phyloP scores from a whole-genome alignment of 1,140 invertebrate genomes.

The Eriocheir sinensis region DNA sequence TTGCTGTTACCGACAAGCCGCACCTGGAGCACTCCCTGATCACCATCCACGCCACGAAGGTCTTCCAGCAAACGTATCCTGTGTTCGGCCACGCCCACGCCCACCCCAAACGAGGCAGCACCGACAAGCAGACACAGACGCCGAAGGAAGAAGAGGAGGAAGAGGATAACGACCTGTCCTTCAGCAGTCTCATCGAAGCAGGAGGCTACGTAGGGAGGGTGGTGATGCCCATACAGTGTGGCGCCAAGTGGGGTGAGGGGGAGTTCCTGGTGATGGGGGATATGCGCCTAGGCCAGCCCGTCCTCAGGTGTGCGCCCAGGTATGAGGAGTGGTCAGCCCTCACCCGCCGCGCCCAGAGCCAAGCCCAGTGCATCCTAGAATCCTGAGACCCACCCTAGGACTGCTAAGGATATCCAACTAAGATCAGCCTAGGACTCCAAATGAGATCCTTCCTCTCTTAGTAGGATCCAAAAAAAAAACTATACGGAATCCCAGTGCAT shows the following conservation, averaged over 20 bases:
- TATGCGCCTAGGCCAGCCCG: slow-evolving; percentile 87
- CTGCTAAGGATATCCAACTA: too few relatives aligned
- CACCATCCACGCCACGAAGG: slow-evolving; percentile 86
- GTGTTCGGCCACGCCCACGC: slow-evolving; percentile 53
- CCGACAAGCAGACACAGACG: neutral
- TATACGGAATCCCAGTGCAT: too few relatives aligned
- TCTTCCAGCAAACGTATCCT: slow-evolving; percentile 83
- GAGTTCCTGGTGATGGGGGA: slow-evolving; percentile 91
- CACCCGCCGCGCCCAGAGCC: neutral
- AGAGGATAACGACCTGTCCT: neutral
- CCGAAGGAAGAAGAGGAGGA: slow-evolving; percentile 2
- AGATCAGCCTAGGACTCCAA: too few relatives aligned
- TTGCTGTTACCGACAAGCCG: slow-evolving; percentile 60
- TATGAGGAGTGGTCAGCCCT: slow-evolving; percentile 57
- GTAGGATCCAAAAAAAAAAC: too few relatives aligned
- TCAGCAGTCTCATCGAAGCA: neutral
- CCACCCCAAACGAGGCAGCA: neutral
- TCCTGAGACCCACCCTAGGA: slow-evolving; percentile 29
- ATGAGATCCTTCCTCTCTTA: too few relatives aligned
- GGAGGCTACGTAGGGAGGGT: slow-evolving; percentile 80
- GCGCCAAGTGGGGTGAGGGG: slow-evolving; percentile 87
- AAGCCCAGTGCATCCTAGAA: slow-evolving; percentile 63
- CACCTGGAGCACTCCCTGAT: slow-evolving; percentile 51
- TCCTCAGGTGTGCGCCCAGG: slow-evolving; percentile 87
- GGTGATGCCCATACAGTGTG: slow-evolving; percentile 86